Evolutionary conservation across 2,888 invertebrate genomes (phyloP), one percentile per base, ranked within the genome.

Genomic region (Heteropelma amictum): DNA sequence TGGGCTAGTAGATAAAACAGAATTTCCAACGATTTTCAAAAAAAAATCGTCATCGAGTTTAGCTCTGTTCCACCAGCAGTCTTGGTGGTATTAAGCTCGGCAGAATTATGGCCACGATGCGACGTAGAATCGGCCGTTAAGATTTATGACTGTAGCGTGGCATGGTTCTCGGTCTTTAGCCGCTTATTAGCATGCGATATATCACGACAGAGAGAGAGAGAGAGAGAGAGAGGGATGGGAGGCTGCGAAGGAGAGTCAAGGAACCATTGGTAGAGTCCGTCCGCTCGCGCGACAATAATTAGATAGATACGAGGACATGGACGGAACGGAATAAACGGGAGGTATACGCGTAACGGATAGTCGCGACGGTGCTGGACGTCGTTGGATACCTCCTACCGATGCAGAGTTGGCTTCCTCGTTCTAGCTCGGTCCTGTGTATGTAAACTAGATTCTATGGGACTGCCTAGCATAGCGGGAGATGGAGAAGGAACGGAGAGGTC

Each of bases 181-280:
- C 88, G 89, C 88, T 88, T 89, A 89, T 89, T 89, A 89, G 89
- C 89, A 89, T 89, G 89, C 87, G 87, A 88, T 89, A 88, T 88
- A 89, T 89, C 88, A 88, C 83, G 79, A 33, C 30, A 68, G 38
- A 68, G 60, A 38, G 38, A 49, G 23, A 38, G 38, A 38, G 75
- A 58, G 70, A 45, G n/a, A 40, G 38, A 17, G 40, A 64, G 58
- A 63, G 63, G 54, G 61, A 53, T 38, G 58, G 33, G 49, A 64
- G 53, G 35, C 49, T 51, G 69, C 51, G 64, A 53, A 61, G 60
- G 68, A 61, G 54, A 70, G 70, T 53, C 71, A 60, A 58, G 72
- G 60, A 75, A 84, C 81, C 83, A 77, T n/a, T n/a, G n/a, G 63
- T 76, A 77, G 81, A 85, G 83, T 85, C 81, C 85, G 51, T 58